Percentiles rank a stretch among this genome's conserved stretches.
Conservation (phyloP, 2,888 invertebrate species). For the Ophion ventricosus region DNA sequence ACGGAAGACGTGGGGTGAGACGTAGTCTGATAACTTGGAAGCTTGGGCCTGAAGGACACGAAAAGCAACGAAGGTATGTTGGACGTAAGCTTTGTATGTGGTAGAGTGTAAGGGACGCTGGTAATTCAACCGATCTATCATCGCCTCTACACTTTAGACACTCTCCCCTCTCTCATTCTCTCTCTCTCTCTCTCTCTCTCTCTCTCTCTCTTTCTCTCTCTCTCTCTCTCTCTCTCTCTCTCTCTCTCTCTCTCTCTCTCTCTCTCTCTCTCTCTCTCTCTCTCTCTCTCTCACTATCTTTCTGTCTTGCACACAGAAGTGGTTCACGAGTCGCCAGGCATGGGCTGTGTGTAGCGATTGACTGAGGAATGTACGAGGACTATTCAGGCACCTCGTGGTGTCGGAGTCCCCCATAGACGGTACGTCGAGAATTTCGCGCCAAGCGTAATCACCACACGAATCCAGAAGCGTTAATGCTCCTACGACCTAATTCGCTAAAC, state of each 20-base stretch:
- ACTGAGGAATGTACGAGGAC: conserved; percentile 50
- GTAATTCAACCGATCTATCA: conserved; percentile 48
- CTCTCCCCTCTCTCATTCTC: neutral
- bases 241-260: too few species aligned
- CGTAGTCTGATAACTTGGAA: conserved; percentile 51
- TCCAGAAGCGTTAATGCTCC: conserved; percentile 17
- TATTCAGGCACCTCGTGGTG: conserved; percentile 44
- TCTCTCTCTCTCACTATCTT: neutral
- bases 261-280: too few species aligned
- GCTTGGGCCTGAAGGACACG: conserved; percentile 39
- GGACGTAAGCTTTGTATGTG: conserved; percentile 43
- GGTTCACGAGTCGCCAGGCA: conserved; percentile 48
- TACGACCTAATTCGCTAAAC: conserved; percentile 4
- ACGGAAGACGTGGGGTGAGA: conserved; percentile 33
- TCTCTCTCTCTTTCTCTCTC: too few species aligned
- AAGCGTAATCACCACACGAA: conserved; percentile 14
- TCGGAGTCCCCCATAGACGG: conserved; percentile 35
- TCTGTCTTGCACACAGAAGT: neutral
- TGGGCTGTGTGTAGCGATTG: conserved; percentile 34
- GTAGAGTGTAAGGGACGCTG: conserved; percentile 32
- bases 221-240: too few species aligned
- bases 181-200: too few species aligned
- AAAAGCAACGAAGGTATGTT: conserved; percentile 33
- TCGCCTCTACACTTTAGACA: conserved; percentile 33
- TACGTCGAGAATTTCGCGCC: conserved; percentile 39